Evolutionary conservation across 2,888 invertebrate genomes (phyloP).

Genomic region (Rotaria sp.): DNA sequence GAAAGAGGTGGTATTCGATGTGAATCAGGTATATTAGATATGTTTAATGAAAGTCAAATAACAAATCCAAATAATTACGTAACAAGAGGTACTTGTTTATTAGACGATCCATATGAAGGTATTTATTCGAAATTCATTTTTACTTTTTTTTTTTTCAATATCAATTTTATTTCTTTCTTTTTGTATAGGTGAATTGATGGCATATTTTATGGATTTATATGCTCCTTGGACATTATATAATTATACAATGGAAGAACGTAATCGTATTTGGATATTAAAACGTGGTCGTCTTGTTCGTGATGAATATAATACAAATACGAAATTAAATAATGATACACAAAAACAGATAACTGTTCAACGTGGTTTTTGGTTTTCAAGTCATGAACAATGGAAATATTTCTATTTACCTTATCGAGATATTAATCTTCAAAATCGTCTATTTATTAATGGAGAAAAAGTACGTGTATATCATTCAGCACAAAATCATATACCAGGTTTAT

Average conservation of each 20-base stretch:
- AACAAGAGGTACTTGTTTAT: background rate
- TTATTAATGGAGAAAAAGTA: slow-evolving; percentile 7
- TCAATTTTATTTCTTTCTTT: too few relatives aligned
- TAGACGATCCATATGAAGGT: slow-evolving; percentile 27
- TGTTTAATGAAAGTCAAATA: background rate
- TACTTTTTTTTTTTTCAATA: background rate
- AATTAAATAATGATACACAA: too few relatives aligned
- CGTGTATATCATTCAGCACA: background rate
- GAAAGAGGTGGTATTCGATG: background rate
- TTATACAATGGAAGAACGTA: slow-evolving; percentile 10
- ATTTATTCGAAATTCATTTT: background rate
- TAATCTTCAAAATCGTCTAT: background rate
- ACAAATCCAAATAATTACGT: background rate
- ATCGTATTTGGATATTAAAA: background rate
- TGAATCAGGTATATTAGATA: background rate
- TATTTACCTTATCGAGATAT: slow-evolving; percentile 9
- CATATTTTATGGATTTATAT: slow-evolving; percentile 22
- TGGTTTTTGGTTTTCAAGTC: slow-evolving; percentile 24
- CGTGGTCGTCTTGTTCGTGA: background rate
- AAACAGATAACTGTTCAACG: background rate
- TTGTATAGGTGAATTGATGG: background rate
- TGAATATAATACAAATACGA: background rate
- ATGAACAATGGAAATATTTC: slow-evolving; percentile 27
- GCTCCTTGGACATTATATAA: slow-evolving; percentile 2
- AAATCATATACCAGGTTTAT: slow-evolving; percentile 6